Conservation (phyloP, 1,140 invertebrate species). For the Melipona quadrifasciata region DNA sequence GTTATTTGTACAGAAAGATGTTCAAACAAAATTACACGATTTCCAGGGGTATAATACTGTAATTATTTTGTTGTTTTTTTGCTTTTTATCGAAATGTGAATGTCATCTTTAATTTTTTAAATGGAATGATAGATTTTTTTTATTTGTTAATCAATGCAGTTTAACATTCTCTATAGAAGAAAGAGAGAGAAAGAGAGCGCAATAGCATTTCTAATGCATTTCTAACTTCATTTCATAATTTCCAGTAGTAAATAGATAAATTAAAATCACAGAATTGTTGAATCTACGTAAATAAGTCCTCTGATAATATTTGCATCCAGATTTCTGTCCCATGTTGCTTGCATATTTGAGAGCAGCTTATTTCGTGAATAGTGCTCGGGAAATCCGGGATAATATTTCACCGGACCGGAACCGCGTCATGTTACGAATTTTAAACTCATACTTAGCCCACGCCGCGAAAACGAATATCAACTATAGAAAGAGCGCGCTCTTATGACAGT, state of each 20-base stretch:
- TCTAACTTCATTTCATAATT: neutral
- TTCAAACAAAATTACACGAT: too few species aligned
- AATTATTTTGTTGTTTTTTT: too few species aligned
- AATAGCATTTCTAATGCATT: too few species aligned
- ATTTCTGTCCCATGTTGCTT: neutral
- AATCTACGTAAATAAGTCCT: neutral
- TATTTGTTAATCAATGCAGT: too few species aligned
- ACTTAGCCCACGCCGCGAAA: neutral
- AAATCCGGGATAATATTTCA: constrained; percentile 38
- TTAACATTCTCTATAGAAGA: too few species aligned
- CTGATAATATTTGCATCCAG: neutral
- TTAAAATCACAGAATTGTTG: neutral
- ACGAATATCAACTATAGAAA: constrained; percentile 51
- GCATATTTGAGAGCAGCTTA: neutral
- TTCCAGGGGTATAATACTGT: too few species aligned
- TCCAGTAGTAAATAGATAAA: neutral
- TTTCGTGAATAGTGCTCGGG: too few species aligned
- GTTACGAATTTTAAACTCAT: constrained; percentile 17
- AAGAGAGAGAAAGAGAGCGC: too few species aligned
- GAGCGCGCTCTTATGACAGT: constrained; percentile 16
- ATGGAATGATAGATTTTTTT: too few species aligned
- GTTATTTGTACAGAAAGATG: too few species aligned
- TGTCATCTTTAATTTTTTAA: too few species aligned
- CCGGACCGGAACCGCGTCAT: neutral
- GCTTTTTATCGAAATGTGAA: too few species aligned